A percentile compares a stretch with the other conserved stretches of the same genome.
These are phyloP conservation scores for Notolepis coatsorum DNA, from an alignment of 2,797 vertebrate genomes.

Conservation along the genomic window DNA sequence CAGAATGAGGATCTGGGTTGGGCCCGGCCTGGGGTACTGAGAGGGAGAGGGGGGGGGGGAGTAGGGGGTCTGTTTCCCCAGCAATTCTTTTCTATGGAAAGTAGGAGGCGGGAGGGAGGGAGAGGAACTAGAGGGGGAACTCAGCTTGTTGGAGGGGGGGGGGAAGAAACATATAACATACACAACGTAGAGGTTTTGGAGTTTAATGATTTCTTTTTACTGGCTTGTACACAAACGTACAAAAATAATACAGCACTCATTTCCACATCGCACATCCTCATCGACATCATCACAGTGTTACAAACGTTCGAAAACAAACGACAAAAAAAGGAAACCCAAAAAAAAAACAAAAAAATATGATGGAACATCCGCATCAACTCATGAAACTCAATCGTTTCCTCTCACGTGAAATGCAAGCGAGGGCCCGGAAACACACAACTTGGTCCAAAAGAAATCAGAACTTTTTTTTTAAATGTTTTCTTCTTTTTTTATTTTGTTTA, in stretches of 20 bases:
- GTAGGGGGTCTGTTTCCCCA: constrained; percentile 38
- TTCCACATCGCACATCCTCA: constrained; percentile 74
- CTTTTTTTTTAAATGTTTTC: constrained; percentile 50
- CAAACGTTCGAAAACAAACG: constrained; percentile 81
- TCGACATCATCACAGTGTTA: constrained; percentile 87
- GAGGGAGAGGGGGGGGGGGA: constrained; percentile 47
- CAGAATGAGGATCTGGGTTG: constrained; percentile 79
- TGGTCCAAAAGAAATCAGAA: constrained; percentile 77
- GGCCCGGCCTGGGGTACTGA: constrained; percentile 61
- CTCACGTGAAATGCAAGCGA: constrained; percentile 81
- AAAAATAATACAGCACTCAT: constrained; percentile 88
- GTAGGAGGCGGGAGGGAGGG: constrained; percentile 26
- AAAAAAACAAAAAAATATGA: constrained; percentile 68
- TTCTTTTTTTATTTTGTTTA: constrained; percentile 40
- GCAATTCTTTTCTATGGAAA: constrained; percentile 64
- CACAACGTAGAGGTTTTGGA: constrained; percentile 56
- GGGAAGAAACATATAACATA: constrained; percentile 66
- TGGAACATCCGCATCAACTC: constrained; percentile 81
- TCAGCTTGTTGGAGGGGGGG: constrained; percentile 8
- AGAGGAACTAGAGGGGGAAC: constrained; percentile 22
- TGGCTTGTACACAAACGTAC: constrained; percentile 89
- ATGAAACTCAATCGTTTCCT: constrained; percentile 67
- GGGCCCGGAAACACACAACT: constrained; percentile 74
- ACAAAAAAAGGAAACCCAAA: constrained; percentile 45
- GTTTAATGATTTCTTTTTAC: constrained; percentile 90